Base-by-base conservation (phyloP, 2,113 vertebrate genomes). In the Hydropotes inermis region DNA sequence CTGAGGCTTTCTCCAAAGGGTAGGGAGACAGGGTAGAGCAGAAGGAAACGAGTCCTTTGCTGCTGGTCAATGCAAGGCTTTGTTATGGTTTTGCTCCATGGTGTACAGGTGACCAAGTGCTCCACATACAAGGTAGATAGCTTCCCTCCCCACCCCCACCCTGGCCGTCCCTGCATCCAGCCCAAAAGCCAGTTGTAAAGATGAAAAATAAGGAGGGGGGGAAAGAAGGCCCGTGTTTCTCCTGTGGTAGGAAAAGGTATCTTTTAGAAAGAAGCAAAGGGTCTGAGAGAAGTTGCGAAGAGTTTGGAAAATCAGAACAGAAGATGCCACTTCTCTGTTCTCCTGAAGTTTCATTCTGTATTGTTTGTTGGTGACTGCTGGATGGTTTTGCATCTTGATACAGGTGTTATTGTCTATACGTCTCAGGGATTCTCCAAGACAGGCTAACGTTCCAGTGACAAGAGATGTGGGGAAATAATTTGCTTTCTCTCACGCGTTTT, bases 21-120 rank as follows among this genome's bases (percentile, higher is more conserved):
- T 92, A 81, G 89, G 94, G 96, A 98, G 88, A 27, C 60, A 92
- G 95, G 93, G 96, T 90, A 91, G 83, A 17, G 95, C 92, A 70
- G 61, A 52, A 82, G 45, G 97, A 87, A 70, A 92, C 64, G 83
- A 43, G 87, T 95, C 95, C 79, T 92, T 89, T 43, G 79, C 95
- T 28, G 45, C 39, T 76, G 96, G 94, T 98, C 96, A 97, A 78
- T 86, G 94, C 79, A 11, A 3, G 8, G 64, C 93, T 97, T 96
- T 98, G 97, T 97, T 87, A 78, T 4, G 15, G 14, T 60, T 82
- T 55, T 27, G 6, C 36, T 78, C 50, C 7, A 0, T 33, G 78
- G 67, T 5, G 27, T 25, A 15, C 96, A 95, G 55, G 87, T 95
- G 89, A 58, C 95, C 39, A 55, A 45, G 54, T 11, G 47, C 74